Conservation (phyloP, 2,113 vertebrate species). For the Meriones unguiculatus region DNA sequence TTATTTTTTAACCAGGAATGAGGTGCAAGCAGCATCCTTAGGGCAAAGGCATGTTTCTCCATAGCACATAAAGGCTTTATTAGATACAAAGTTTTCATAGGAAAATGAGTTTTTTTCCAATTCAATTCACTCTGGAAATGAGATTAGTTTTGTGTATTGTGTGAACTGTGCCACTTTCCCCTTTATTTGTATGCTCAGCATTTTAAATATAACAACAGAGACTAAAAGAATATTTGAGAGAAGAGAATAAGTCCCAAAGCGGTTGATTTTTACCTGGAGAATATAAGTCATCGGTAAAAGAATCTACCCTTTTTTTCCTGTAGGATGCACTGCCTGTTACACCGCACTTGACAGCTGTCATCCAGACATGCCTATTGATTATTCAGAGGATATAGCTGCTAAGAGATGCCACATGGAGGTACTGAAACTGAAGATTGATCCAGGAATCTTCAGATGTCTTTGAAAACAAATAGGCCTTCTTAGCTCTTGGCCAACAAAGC, state of each 20-base stretch:
- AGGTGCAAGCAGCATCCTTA: constrained; percentile 59
- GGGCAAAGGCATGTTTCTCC: constrained; percentile 70
- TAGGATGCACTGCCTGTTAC: neutral
- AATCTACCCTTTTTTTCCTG: neutral
- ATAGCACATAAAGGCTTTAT: constrained; percentile 84
- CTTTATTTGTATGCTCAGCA: constrained; percentile 56
- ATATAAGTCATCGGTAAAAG: neutral
- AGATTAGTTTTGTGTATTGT: constrained; percentile 79
- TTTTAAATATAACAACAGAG: constrained; percentile 59
- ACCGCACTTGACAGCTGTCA: neutral
- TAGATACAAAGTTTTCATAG: constrained; percentile 82
- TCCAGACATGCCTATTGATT: too few relatives aligned
- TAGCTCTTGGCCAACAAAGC: neutral
- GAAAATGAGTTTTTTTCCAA: constrained; percentile 81
- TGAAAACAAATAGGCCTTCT: neutral
- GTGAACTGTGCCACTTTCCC: constrained; percentile 62
- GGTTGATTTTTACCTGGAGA: constrained; percentile 62
- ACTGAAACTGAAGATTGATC: neutral
- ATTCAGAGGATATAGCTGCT: neutral
- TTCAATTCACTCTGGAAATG: constrained; percentile 79
- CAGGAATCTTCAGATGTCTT: neutral
- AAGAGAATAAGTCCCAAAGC: neutral
- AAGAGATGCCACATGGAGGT: neutral
- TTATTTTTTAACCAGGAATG: neutral
- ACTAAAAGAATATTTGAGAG: constrained; percentile 35